Conservation (phyloP, 2,888 invertebrate species). For the Keiferia lycopersicella region DNA sequence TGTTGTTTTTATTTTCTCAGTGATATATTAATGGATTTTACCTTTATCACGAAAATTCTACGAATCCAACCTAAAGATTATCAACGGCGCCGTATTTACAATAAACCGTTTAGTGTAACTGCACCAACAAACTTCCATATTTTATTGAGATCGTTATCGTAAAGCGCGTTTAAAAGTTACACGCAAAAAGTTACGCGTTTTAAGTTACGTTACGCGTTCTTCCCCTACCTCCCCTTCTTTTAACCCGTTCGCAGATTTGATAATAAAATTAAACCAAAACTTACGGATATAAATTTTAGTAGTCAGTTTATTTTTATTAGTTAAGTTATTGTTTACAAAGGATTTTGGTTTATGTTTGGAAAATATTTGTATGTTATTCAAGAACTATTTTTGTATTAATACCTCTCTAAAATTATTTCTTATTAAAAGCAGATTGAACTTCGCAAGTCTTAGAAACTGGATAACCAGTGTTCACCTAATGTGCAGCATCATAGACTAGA, state of each 20-base stretch:
- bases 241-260: conserved; percentile 67
- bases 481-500: too few relatives aligned
- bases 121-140: conserved; percentile 78
- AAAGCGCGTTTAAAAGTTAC: conserved; percentile 73
- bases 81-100: conserved; percentile 64
- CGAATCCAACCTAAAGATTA: conserved; percentile 45
- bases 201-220: neutral
- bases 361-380: too few relatives aligned
- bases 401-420: too few relatives aligned
- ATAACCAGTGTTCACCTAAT: too few relatives aligned
- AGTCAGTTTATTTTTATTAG: conserved; percentile 34
- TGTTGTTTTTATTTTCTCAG: too few relatives aligned
- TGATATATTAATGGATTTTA: too few relatives aligned
- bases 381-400: too few relatives aligned
- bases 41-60: neutral
- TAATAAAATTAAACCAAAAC: conserved; percentile 71
- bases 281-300: conserved; percentile 31
- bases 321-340: conserved; percentile 20
- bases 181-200: conserved; percentile 29
- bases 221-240: conserved; percentile 33
- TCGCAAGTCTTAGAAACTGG: too few relatives aligned
- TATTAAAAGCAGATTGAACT: too few relatives aligned
- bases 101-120: conserved; percentile 77
- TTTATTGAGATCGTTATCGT: conserved; percentile 80
- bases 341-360: too few relatives aligned